These are phyloP conservation scores for Cygnus buccinator DNA, from an alignment of 2,113 vertebrate species.

Conservation along the genomic window DNA sequence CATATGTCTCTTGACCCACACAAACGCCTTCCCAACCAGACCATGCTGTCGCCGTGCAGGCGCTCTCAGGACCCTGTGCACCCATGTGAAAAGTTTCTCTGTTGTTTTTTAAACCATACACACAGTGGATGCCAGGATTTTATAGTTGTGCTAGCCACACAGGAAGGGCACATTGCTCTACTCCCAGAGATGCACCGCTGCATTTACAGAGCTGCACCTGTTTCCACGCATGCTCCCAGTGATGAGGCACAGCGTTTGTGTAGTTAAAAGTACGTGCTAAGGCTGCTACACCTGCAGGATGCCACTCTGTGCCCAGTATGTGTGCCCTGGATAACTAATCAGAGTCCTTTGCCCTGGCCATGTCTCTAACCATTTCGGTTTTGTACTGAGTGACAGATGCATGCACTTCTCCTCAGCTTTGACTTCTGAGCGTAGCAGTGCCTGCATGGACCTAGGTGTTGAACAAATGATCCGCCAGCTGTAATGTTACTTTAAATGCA, in stretches of 20 bases:
- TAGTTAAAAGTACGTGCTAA: neutral
- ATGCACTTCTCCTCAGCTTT: neutral
- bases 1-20: neutral
- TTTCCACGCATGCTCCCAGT: neutral
- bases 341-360: neutral
- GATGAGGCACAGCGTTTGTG: neutral
- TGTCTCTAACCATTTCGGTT: neutral
- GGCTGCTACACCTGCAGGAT: neutral
- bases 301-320: too few relatives aligned
- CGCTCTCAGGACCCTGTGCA: neutral
- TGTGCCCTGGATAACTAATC: neutral
- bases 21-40: neutral
- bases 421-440: neutral
- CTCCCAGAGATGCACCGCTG: fast-evolving
- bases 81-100: neutral
- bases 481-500: constrained; percentile 50
- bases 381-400: neutral
- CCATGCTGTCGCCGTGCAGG: neutral
- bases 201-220: neutral
- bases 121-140: neutral
- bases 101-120: neutral
- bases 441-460: neutral
- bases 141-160: fast-evolving
- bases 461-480: neutral
- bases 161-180: fast-evolving